Percentiles rank a stretch among this genome's conserved stretches.
Evolutionary conservation across 2,797 vertebrate genomes (phyloP).

Genomic region (Eulemur albifrons): DNA sequence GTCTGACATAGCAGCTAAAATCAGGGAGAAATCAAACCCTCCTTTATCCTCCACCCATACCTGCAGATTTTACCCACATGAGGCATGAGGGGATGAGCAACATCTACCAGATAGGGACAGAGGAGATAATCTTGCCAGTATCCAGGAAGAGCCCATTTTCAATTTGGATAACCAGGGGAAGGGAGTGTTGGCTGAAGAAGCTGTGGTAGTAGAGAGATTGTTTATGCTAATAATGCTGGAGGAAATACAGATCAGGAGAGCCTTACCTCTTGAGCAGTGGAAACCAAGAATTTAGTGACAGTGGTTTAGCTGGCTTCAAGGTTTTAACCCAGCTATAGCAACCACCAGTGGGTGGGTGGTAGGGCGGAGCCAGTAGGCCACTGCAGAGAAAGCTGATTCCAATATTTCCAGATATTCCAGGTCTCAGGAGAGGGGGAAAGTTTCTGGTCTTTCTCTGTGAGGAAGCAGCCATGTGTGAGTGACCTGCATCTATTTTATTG

Average conservation of each 20-base stretch:
- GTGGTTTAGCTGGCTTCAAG: neutral
- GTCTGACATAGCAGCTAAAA: neutral
- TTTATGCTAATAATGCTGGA: neutral
- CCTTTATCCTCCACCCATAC: too few species aligned
- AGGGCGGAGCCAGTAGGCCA: neutral
- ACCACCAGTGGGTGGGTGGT: neutral
- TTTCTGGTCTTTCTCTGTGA: neutral
- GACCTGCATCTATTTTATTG: neutral
- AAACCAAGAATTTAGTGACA: neutral
- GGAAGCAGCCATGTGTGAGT: neutral
- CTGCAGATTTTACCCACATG: too few species aligned
- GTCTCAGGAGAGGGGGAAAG: neutral
- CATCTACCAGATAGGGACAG: neutral
- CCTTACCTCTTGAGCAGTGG: neutral
- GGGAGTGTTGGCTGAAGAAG: neutral
- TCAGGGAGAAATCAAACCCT: neutral
- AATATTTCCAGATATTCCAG: neutral
- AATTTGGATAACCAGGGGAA: neutral
- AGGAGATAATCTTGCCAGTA: neutral
- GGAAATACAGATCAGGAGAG: neutral
- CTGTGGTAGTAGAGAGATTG: neutral
- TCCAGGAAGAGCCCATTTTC: neutral
- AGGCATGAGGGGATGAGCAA: neutral
- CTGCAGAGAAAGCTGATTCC: neutral
- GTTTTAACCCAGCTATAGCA: neutral